Conservation (phyloP, 2,113 vertebrate genomes). For the Probosciger aterrimus region DNA sequence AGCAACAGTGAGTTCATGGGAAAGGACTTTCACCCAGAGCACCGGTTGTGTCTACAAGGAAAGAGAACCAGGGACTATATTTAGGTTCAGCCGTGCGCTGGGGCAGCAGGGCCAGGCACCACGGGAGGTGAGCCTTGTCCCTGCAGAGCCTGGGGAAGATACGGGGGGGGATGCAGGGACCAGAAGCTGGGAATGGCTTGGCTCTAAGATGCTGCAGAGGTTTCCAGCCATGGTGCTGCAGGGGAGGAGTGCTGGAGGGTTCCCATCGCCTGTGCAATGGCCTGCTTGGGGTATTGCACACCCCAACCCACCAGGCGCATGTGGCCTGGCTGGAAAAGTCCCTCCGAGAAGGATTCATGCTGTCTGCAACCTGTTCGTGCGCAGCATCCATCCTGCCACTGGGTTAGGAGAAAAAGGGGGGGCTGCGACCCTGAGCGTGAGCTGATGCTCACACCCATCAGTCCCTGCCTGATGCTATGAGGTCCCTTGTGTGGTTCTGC, state of each 20-base stretch:
- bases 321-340: neutral
- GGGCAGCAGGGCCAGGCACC: neutral
- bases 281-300: neutral
- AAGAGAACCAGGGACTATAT: neutral
- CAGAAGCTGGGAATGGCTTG: fast-evolving
- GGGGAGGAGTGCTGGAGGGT: neutral
- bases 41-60: neutral
- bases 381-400: fast-evolving
- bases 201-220: neutral
- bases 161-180: neutral
- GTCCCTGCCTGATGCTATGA: neutral
- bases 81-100: neutral
- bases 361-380: fast-evolving
- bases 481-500: neutral
- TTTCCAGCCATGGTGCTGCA: fast-evolving
- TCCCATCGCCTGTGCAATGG: fast-evolving
- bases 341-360: neutral
- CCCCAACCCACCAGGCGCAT: neutral
- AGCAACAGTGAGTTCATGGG: conserved; percentile 60
- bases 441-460: fast-evolving
- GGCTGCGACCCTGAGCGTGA: fast-evolving
- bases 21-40: conserved; percentile 45
- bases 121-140: neutral
- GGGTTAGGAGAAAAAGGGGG: fast-evolving
- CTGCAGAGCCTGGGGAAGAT: neutral